phyloP scores from a whole-genome alignment of 2,113 vertebrate genomes.

The Osmerus eperlanus region DNA sequence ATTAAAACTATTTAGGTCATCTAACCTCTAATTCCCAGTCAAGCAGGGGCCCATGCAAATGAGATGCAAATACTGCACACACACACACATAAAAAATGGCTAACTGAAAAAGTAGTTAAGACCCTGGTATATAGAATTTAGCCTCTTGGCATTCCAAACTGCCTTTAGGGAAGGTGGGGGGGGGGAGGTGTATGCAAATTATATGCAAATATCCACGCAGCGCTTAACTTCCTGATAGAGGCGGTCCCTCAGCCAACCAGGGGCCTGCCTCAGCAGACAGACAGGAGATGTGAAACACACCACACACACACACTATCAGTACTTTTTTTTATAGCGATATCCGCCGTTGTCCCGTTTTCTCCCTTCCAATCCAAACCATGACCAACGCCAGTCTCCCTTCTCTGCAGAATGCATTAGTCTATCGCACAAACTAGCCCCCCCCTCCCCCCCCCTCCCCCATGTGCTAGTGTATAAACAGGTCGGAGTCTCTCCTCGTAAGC shows the following conservation, averaged over 20 bases:
- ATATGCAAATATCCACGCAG: constrained; percentile 67
- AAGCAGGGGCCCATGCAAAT: constrained; percentile 68
- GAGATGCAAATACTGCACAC: constrained; percentile 66
- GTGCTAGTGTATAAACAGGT: too few species aligned
- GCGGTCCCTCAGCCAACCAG: background rate
- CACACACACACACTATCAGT: background rate
- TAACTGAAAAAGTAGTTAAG: constrained; percentile 65
- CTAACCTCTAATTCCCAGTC: constrained; percentile 66
- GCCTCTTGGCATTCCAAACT: constrained; percentile 73
- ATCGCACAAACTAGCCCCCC: too few species aligned
- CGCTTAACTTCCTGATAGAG: constrained; percentile 48
- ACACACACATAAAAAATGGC: constrained; percentile 48
- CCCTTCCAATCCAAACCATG: too few species aligned
- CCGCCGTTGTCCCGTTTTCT: too few species aligned
- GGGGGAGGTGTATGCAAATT: constrained; percentile 67
- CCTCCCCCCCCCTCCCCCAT: too few species aligned
- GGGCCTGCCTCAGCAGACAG: background rate
- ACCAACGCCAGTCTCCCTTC: too few species aligned
- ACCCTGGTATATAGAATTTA: constrained; percentile 71
- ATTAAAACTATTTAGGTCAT: constrained; percentile 73
- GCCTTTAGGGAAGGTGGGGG: constrained; percentile 50
- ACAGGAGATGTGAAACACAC: background rate
- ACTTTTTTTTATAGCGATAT: too few species aligned
- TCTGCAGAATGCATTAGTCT: too few species aligned
- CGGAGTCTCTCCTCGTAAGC: too few species aligned